Base-by-base conservation (phyloP, 1,140 invertebrate genomes). In the Zeugodacus cucurbitae region DNA sequence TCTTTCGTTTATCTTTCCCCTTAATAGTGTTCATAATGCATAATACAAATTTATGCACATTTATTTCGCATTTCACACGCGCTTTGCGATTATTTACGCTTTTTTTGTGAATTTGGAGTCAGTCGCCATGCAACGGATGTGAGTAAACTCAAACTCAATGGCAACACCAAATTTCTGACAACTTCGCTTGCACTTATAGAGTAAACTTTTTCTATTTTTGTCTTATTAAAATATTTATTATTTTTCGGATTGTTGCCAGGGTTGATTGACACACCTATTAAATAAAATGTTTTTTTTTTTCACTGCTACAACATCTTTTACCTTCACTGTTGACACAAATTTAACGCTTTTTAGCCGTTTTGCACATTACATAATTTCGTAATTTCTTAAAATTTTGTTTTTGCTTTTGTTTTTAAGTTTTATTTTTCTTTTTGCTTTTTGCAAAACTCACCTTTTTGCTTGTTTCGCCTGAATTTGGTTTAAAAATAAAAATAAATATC, bases 241-340 rank as follows among this genome's bases (percentile, higher is more conserved):
- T 67, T 37, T 37, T 44, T 44, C 22, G 1, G 17, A 26, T 82
- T 48, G 70, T 17, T 37, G 0, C 17, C 14, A 41, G 37, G 11
- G 22, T 17, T 74, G 37, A 74, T 22, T 41, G 70, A 29, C 37
- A 41, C n/a, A 41, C 41, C 74, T 3, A 26, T 82, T 44, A 26
- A 6, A 22, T 10, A 48, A 6, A 22, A 1, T 20, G 2, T 14
- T 48, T 20, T 6, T 14, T 48, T 44, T 82, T 48, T 48, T 26
- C n/a, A 26, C 41, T 4, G 29, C 48, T 37, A 8, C 67, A 14
- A 67, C 64, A 67, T 29, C 37, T 78, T 82, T 82, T 82, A 29
- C 41, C 74, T 82, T 82, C 74, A 82, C 74, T 82, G 20, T 82
- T 34, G 74, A 44, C 37, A 82, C 41, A 82, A 82, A n/a, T n/a